Percentiles rank a stretch among this genome's conserved stretches.
phyloP scores from a whole-genome alignment of 2,888 invertebrate species.

The Calliopum simillimum region DNA sequence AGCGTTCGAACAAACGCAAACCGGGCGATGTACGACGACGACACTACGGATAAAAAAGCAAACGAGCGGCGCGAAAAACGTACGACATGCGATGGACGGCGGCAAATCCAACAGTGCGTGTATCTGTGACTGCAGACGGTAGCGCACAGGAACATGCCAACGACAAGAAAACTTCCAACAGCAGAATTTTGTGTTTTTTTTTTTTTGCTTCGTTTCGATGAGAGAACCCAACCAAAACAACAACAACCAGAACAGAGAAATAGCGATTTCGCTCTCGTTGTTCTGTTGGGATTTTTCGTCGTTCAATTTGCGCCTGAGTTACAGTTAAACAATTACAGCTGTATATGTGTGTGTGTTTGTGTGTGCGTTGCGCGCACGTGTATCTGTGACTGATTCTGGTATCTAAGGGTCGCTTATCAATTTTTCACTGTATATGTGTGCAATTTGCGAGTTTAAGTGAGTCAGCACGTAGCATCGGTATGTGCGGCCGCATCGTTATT shows the following conservation, averaged over 20 bases:
- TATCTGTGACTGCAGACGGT: conserved; percentile 24
- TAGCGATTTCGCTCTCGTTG: too few species aligned
- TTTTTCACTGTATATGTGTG: background rate
- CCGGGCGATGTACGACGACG: background rate
- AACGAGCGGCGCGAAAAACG: conserved; percentile 25
- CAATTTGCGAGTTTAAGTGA: too few species aligned
- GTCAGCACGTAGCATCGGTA: too few species aligned
- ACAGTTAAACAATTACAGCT: background rate
- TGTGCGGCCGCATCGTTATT: too few species aligned
- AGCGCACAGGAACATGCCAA: conserved; percentile 22
- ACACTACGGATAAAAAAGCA: background rate
- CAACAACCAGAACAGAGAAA: too few species aligned
- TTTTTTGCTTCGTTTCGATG: background rate
- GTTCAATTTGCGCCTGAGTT: conserved; percentile 17
- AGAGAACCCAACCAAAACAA: too few species aligned
- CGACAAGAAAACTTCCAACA: conserved; percentile 16
- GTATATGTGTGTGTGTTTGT: conserved; percentile 4
- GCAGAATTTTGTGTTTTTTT: background rate
- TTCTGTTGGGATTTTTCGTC: too few species aligned
- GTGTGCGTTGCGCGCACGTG: background rate
- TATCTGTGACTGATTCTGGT: conserved; percentile 7
- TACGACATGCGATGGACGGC: conserved; percentile 40
- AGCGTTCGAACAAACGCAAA: conserved; percentile 6
- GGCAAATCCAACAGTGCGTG: conserved; percentile 40
- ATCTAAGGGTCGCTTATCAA: conserved; percentile 12